Conservation (phyloP, 2,113 vertebrate species). For the Apistogramma diplotaenia region DNA sequence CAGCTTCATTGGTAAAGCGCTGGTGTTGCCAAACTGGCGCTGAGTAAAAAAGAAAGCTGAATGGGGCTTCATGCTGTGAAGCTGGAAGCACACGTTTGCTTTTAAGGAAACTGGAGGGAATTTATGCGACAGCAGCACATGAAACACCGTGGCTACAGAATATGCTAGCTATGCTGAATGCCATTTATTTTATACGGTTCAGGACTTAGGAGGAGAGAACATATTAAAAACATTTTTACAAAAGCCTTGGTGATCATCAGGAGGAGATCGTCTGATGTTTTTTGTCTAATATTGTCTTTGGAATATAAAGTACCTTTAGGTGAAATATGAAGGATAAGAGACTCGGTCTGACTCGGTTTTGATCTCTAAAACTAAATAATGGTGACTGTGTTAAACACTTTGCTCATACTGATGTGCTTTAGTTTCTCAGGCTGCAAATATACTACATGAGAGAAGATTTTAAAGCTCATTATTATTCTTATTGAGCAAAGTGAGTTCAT, state of each 20-base stretch:
- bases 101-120: background rate
- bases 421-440: background rate
- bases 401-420: too few species aligned
- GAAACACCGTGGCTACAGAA: too few species aligned
- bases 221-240: background rate
- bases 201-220: background rate
- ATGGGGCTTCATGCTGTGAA: rapidly evolving
- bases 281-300: too few species aligned
- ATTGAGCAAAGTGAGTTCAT: background rate
- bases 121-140: too few species aligned
- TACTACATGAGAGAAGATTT: background rate
- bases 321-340: too few species aligned
- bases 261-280: too few species aligned
- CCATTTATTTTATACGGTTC: background rate
- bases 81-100: background rate
- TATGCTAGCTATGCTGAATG: too few species aligned
- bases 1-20: background rate
- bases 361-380: too few species aligned
- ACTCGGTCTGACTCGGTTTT: too few species aligned
- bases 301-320: too few species aligned
- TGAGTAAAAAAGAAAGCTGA: background rate
- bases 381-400: too few species aligned
- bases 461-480: background rate
- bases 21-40: background rate
- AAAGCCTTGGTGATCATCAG: too few species aligned